These are phyloP conservation scores for Sternarchorhynchus goeldii DNA, from an alignment of 2,797 vertebrate genomes.

Conservation along the genomic window DNA sequence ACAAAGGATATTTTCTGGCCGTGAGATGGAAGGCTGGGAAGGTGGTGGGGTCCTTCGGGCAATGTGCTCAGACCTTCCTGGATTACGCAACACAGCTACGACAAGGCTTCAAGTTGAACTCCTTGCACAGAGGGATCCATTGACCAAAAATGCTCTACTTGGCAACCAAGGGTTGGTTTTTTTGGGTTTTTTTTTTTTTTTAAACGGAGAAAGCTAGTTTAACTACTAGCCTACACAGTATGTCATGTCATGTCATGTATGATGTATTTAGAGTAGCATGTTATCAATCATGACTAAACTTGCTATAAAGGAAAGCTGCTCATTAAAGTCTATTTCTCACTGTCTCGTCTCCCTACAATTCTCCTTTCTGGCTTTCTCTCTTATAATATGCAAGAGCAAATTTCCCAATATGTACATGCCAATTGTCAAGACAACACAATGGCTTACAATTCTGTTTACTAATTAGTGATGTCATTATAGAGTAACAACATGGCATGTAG, in stretches of 20 bases:
- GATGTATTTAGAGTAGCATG: too few species aligned
- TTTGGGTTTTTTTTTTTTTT: neutral
- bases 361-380: neutral
- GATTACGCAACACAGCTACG: conserved; percentile 12
- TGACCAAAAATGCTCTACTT: too few species aligned
- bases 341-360: too few species aligned
- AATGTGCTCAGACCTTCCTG: neutral
- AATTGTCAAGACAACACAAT: neutral
- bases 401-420: neutral
- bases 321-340: too few species aligned
- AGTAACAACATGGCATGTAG: neutral
- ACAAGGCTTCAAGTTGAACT: neutral
- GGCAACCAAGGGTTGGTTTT: too few species aligned
- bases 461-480: neutral
- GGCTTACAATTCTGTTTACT: conserved; percentile 9
- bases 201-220: neutral
- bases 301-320: too few species aligned
- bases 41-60: neutral
- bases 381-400: neutral
- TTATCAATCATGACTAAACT: too few species aligned
- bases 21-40: conserved; percentile 20
- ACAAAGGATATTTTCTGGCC: conserved; percentile 8
- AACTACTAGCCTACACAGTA: too few species aligned
- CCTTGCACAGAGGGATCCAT: neutral
- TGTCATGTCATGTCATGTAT: too few species aligned